Conservation (phyloP, 2,113 vertebrate genomes). For the Peromyscus californicus region DNA sequence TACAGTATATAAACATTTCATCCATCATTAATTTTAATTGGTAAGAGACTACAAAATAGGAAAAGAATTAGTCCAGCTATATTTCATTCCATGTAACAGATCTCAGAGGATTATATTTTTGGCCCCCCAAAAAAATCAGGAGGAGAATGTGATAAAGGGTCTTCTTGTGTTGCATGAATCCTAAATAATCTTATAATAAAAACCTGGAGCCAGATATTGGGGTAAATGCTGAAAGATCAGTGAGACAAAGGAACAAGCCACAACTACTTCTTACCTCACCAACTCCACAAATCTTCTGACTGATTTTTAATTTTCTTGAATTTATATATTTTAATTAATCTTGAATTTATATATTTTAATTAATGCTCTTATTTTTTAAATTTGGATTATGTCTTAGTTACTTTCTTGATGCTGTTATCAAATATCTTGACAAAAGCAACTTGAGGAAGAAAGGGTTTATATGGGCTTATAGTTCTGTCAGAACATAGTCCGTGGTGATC, state of each 20-base stretch:
- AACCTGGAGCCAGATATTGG: no score
- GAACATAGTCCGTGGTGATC: background rate
- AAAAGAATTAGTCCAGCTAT: conserved; percentile 86
- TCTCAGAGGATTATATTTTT: conserved; percentile 84
- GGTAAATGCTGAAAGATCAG: no score
- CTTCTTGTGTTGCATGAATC: background rate
- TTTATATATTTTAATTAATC: conserved; percentile 21
- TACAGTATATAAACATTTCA: conserved; percentile 27
- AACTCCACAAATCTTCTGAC: no score
- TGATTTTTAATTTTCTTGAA: conserved; percentile 24
- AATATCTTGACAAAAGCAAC: background rate
- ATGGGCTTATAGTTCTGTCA: background rate
- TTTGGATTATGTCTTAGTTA: background rate
- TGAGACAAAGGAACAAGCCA: no score
- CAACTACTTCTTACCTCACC: no score
- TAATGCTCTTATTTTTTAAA: background rate
- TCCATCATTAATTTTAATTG: conserved; percentile 31
- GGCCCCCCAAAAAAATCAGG: background rate
- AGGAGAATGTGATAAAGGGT: background rate
- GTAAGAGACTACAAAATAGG: conserved; percentile 76
- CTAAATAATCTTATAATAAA: no score
- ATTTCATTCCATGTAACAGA: conserved; percentile 70
- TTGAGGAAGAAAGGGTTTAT: background rate
- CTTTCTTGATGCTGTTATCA: background rate
- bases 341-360: background rate